These are phyloP conservation scores for Tenthredo distinguenda DNA, from an alignment of 2,888 invertebrate genomes.

Conservation along the genomic window DNA sequence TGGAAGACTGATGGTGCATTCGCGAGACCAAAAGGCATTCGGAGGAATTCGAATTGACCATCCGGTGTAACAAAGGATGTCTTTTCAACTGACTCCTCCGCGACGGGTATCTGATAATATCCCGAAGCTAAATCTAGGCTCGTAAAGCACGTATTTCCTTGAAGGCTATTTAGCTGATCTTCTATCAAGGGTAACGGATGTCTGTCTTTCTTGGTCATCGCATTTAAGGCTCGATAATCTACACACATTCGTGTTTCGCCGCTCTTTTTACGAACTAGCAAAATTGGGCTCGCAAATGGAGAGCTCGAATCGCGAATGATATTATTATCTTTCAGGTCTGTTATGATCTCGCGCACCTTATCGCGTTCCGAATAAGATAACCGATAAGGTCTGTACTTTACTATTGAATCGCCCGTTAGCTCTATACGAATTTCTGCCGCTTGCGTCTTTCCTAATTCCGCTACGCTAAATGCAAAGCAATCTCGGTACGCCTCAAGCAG, in stretches of 20 bases:
- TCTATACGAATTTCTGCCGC: neutral
- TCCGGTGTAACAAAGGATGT: neutral
- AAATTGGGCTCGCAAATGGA: slow-evolving; percentile 23
- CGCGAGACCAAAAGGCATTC: slow-evolving; percentile 30
- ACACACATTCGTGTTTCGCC: slow-evolving; percentile 45
- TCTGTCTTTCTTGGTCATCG: slow-evolving; percentile 29
- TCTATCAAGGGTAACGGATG: slow-evolving; percentile 39
- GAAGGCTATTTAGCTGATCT: slow-evolving; percentile 31
- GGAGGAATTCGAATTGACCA: slow-evolving; percentile 21
- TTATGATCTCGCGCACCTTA: slow-evolving; percentile 41
- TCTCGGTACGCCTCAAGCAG: neutral
- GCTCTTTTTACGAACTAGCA: slow-evolving; percentile 35
- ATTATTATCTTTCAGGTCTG: slow-evolving; percentile 52
- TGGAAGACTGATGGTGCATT: slow-evolving; percentile 14
- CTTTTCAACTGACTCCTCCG: slow-evolving; percentile 17
- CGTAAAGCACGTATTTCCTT: slow-evolving; percentile 26
- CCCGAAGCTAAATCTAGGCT: neutral
- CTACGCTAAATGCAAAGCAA: neutral
- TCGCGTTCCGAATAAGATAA: neutral
- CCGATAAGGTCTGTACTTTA: neutral
- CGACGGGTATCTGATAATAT: neutral
- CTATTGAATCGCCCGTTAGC: neutral
- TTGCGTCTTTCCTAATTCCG: neutral
- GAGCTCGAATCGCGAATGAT: slow-evolving; percentile 57
- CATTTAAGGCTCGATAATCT: slow-evolving; percentile 45